These are phyloP conservation scores for Helicoverpa zea DNA, from an alignment of 1,140 invertebrate genomes.

Conservation along the genomic window DNA sequence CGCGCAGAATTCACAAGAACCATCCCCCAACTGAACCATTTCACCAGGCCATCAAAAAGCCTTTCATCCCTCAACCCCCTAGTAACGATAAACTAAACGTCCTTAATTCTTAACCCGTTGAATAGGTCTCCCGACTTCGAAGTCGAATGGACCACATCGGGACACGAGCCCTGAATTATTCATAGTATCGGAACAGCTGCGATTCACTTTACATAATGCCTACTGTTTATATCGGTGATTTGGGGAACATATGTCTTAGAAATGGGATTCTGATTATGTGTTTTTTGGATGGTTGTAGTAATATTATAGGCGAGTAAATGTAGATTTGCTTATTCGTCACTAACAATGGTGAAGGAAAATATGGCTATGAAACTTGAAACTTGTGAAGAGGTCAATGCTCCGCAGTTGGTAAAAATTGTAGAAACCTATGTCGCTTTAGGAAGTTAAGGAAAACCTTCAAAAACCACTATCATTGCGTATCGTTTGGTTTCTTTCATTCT, in stretches of 20 bases:
- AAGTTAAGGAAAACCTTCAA: too few relatives aligned
- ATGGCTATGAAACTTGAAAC: too few relatives aligned
- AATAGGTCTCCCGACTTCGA: background rate
- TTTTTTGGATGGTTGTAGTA: background rate
- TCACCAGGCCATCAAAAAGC: background rate
- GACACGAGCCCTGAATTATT: slow-evolving; percentile 32
- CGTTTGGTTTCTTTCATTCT: too few relatives aligned
- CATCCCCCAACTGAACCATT: too few relatives aligned
- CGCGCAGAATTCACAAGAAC: too few relatives aligned
- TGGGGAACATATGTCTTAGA: background rate
- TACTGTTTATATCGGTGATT: slow-evolving; percentile 13
- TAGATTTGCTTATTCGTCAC: too few relatives aligned
- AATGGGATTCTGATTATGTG: slow-evolving; percentile 32
- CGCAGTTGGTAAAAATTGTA: too few relatives aligned
- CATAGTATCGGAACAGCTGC: slow-evolving; percentile 13
- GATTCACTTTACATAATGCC: slow-evolving; percentile 46
- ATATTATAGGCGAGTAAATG: background rate
- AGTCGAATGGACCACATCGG: slow-evolving; percentile 17
- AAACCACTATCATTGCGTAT: too few relatives aligned
- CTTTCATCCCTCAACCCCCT: too few relatives aligned
- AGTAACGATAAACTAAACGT: slow-evolving; percentile 12
- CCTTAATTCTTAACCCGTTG: slow-evolving; percentile 18
- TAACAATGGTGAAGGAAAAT: too few relatives aligned
- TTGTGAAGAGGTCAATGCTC: too few relatives aligned
- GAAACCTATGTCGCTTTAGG: too few relatives aligned